A percentile compares a stretch with the other conserved stretches of the same genome.
phyloP scores from a whole-genome alignment of 2,797 vertebrate species.

The Gobio occitaniae region DNA sequence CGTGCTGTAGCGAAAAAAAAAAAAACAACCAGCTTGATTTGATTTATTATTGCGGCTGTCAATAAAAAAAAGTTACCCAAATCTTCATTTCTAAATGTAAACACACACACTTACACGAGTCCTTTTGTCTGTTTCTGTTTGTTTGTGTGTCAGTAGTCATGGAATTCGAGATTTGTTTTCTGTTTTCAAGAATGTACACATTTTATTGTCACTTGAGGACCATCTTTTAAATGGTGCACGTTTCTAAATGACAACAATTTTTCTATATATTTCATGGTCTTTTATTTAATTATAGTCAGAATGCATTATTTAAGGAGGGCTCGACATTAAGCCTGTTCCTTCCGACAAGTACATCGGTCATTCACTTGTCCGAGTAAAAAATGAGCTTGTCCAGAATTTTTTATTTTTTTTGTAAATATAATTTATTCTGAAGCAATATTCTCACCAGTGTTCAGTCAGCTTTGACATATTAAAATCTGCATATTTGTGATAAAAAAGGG shows the following conservation, averaged over 20 bases:
- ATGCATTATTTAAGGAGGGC: neutral
- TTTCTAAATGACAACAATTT: neutral
- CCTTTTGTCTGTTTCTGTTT: slow-evolving; percentile 9
- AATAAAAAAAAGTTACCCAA: slow-evolving; percentile 35
- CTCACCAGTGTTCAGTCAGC: too few relatives aligned
- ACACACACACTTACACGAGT: neutral
- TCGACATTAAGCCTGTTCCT: too few relatives aligned
- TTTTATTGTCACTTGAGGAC: neutral
- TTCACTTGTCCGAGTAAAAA: too few relatives aligned
- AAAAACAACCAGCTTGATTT: slow-evolving; percentile 16
- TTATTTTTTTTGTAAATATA: too few relatives aligned
- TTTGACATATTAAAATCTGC: too few relatives aligned
- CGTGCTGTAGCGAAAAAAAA: neutral
- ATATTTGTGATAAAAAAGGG: too few relatives aligned
- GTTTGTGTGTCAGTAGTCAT: neutral
- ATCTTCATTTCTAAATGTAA: neutral
- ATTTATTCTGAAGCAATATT: too few relatives aligned
- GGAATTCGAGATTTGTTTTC: slow-evolving; percentile 2
- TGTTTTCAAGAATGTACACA: neutral
- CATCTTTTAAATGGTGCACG: neutral
- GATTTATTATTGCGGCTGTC: slow-evolving; percentile 28
- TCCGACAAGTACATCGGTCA: too few relatives aligned
- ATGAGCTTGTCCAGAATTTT: too few relatives aligned
- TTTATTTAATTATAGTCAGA: neutral
- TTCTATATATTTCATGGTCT: neutral